Evolutionary conservation across 2,888 invertebrate genomes (phyloP), one percentile per base, ranked within the genome.

Genomic region (Esperia sulphurella): DNA sequence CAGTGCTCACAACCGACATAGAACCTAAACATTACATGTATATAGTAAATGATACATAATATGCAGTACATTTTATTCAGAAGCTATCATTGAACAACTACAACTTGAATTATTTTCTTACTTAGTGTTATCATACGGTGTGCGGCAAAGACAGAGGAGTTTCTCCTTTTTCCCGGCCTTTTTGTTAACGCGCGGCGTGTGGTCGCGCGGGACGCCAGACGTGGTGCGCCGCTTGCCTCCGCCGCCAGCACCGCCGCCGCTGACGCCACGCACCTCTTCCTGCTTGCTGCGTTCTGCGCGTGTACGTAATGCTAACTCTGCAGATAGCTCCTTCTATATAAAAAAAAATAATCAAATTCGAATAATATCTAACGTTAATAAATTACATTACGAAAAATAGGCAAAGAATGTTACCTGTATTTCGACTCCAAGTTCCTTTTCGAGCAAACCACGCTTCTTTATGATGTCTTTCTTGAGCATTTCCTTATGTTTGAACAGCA

Each of bases 1-100:
- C 99, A 99, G 68, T 97, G 91, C 86, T 98, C 98, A 86, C 99
- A 99, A 51, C 97, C 98, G 58, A 99, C 97, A 83, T 98, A 99
- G 82, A 98, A 98, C 78, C 96, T 96, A 68, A 21, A n/a, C n/a
- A n/a, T n/a, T n/a, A n/a, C n/a, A n/a, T n/a, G n/a, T n/a, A n/a
- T n/a, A n/a, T n/a, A 21, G 21, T 21, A 21, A 21, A 21, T 21
- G 21, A 21, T 21, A 21, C 21, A n/a, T n/a, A n/a, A n/a, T n/a
- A n/a, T n/a, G n/a, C n/a, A n/a, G n/a, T n/a, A n/a, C n/a, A n/a
- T n/a, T n/a, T n/a, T n/a, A n/a, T n/a, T n/a, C n/a, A 5, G 21
- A 21, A 21, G 21, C 21, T 5, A 5, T 21, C 21, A 21, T 5
- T 5, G 5, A 21, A 21, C 21, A 21, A 21, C 21, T 21, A 3